phyloP scores from a whole-genome alignment of 2,888 invertebrate genomes.

The Tetramorium bicarinatum region DNA sequence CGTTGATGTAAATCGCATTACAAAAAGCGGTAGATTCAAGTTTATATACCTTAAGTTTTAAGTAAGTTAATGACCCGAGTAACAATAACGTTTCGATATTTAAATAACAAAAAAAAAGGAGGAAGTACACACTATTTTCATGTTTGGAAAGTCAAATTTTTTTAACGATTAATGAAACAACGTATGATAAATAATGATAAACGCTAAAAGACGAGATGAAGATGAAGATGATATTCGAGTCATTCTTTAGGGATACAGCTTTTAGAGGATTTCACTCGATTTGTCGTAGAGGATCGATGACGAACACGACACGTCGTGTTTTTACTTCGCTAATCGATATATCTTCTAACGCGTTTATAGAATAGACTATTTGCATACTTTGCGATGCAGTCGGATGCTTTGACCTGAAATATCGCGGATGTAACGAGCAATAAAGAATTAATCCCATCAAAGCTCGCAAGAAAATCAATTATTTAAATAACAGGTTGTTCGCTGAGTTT shows the following conservation, averaged over 20 bases:
- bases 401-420: conserved; percentile 21
- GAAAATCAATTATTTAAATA: conserved; percentile 36
- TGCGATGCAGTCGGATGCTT: conserved; percentile 10
- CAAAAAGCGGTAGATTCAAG: conserved; percentile 29
- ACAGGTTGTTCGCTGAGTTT: not conserved
- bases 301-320: conserved; percentile 11
- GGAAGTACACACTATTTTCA: conserved; percentile 33
- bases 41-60: conserved; percentile 48
- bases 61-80: conserved; percentile 50
- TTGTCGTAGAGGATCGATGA: conserved; percentile 12
- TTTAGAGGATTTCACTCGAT: conserved; percentile 26
- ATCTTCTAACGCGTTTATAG: conserved; percentile 1
- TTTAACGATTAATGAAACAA: conserved; percentile 25
- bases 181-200: conserved; percentile 12
- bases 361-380: conserved; percentile 18
- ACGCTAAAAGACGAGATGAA: not conserved
- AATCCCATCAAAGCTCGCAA: conserved; percentile 15
- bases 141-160: conserved; percentile 36
- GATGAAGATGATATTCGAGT: not conserved
- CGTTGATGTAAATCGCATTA: conserved; percentile 25
- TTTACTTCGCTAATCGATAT: conserved; percentile 33
- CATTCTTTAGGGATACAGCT: conserved; percentile 15
- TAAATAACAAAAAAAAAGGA: conserved; percentile 4
- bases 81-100: conserved; percentile 43
- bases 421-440: conserved; percentile 32